Conservation (phyloP, 2,113 vertebrate species). For the Percopsis transmontana region DNA sequence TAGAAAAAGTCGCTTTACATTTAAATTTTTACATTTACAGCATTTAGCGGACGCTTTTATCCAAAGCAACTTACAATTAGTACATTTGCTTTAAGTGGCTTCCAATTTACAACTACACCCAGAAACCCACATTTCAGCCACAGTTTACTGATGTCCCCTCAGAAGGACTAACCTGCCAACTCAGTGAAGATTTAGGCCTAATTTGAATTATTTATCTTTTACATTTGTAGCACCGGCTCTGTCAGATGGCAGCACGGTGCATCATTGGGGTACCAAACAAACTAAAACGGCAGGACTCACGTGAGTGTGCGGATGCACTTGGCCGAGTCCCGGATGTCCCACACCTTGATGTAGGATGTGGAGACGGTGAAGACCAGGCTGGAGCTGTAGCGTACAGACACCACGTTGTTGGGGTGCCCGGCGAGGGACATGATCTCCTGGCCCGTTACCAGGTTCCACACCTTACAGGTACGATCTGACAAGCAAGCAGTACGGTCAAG, state of each 20-base stretch:
- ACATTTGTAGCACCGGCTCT: neutral
- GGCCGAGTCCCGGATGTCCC: conserved; percentile 97
- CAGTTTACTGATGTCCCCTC: too few relatives aligned
- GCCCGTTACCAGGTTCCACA: conserved; percentile 98
- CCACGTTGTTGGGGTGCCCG: conserved; percentile 88
- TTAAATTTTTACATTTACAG: too few relatives aligned
- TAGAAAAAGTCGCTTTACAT: too few relatives aligned
- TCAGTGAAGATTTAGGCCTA: too few relatives aligned
- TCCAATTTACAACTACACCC: too few relatives aligned
- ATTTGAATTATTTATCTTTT: too few relatives aligned
- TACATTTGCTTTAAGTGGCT: too few relatives aligned
- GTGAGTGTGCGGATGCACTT: conserved; percentile 93
- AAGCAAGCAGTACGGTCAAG: neutral
- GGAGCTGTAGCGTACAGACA: conserved; percentile 95
- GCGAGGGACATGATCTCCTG: conserved; percentile 95
- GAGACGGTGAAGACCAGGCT: conserved; percentile 96
- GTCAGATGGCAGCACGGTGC: neutral
- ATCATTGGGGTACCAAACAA: neutral
- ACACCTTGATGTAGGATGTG: conserved; percentile 97
- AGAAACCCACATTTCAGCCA: too few relatives aligned
- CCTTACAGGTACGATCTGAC: conserved; percentile 96
- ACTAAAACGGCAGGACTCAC: conserved; percentile 78
- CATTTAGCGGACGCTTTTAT: too few relatives aligned
- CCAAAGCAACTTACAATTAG: too few relatives aligned
- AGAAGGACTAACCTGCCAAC: too few relatives aligned